These are phyloP conservation scores for Pelvicachromis taeniatus DNA, from an alignment of 2,113 vertebrate genomes.

Conservation along the genomic window DNA sequence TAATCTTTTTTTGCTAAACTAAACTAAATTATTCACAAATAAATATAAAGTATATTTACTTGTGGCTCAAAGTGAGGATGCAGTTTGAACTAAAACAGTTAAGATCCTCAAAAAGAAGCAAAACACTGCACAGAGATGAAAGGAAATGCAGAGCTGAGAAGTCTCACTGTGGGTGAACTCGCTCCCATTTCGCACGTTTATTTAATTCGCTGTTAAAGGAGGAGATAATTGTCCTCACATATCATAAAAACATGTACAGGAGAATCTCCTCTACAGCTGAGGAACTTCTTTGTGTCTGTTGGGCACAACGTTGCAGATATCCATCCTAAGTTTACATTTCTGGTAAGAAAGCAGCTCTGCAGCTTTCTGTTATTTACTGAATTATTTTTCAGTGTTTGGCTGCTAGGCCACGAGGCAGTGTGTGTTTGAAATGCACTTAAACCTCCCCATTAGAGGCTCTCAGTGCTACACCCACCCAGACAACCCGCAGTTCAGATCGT, in stretches of 20 bases:
- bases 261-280: not conserved
- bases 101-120: not conserved
- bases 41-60: not conserved
- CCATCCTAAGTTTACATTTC: not conserved
- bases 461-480: conserved; percentile 59
- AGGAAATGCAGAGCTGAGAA: not conserved
- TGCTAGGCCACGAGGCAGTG: conserved; percentile 1
- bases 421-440: conserved; percentile 42
- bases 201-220: not conserved
- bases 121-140: not conserved
- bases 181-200: not conserved
- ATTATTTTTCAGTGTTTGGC: conserved; percentile 27
- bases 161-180: not conserved
- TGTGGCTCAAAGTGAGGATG: not conserved
- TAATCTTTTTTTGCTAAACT: not conserved
- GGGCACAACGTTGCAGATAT: not conserved
- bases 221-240: not conserved
- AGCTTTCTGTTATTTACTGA: conserved; percentile 15
- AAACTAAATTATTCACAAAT: not conserved
- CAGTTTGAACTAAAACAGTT: not conserved
- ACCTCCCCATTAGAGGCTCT: conserved; percentile 52
- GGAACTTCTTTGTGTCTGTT: not conserved
- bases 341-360: not conserved
- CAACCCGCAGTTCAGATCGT: conserved; percentile 46
- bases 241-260: not conserved